These are phyloP conservation scores for Zosterops japonicus DNA, from an alignment of 2,113 vertebrate genomes.

Conservation along the genomic window DNA sequence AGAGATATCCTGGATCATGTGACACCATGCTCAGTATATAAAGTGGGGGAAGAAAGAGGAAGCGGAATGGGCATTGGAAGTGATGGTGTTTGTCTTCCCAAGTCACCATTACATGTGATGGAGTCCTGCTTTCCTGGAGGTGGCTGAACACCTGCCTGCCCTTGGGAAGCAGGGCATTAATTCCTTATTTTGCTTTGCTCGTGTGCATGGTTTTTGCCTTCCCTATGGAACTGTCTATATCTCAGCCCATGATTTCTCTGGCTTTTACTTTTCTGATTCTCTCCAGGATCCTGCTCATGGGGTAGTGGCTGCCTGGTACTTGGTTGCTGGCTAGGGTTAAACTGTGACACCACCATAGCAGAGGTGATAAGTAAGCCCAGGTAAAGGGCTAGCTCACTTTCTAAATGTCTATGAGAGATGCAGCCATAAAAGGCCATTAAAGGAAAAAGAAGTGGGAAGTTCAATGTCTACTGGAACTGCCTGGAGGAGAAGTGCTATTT, in stretches of 20 bases:
- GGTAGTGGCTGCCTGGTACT: not conserved
- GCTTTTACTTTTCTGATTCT: not conserved
- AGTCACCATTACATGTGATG: not conserved
- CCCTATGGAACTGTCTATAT: not conserved
- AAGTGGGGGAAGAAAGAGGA: not conserved
- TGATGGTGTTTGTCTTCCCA: rapidly evolving
- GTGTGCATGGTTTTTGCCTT: not conserved
- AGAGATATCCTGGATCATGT: not conserved
- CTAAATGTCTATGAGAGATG: not conserved
- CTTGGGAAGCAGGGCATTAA: not conserved
- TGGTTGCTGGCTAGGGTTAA: not conserved
- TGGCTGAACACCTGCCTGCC: not conserved
- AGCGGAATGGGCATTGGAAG: rapidly evolving
- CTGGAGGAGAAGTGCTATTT: not conserved
- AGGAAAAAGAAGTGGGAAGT: not conserved
- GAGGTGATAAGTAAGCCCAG: not conserved
- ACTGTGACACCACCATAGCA: not conserved
- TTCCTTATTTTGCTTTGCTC: not conserved
- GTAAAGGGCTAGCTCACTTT: not conserved
- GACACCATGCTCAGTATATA: not conserved
- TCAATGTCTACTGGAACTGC: not conserved
- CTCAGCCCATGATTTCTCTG: not conserved
- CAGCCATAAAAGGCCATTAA: not conserved
- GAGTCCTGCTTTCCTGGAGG: not conserved
- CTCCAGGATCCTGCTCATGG: rapidly evolving